Conservation (phyloP, 2,113 vertebrate genomes). For the Rhinichthys klamathensis region DNA sequence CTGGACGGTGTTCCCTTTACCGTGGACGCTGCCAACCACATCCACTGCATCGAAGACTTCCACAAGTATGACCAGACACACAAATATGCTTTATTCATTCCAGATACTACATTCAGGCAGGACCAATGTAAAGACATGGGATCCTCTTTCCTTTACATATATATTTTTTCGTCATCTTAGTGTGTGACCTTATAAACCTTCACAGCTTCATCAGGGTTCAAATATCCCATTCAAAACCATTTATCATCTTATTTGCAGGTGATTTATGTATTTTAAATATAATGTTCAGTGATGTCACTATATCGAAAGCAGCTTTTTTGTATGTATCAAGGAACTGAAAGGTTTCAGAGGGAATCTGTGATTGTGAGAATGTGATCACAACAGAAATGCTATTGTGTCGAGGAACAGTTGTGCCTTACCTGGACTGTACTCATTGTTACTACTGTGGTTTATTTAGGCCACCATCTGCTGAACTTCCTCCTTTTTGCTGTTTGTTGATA, state of each 20-base stretch:
- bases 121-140: neutral
- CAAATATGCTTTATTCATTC: neutral
- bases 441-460: slow-evolving; percentile 48
- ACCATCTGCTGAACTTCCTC: slow-evolving; percentile 54
- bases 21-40: slow-evolving; percentile 92
- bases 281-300: neutral
- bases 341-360: slow-evolving; percentile 35
- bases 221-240: neutral
- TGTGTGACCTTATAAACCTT: neutral
- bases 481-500: slow-evolving; percentile 42
- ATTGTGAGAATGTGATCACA: slow-evolving; percentile 56
- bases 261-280: neutral
- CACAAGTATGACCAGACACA: slow-evolving; percentile 83
- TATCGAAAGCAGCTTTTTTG: neutral
- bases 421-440: slow-evolving; percentile 13
- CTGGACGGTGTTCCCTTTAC: slow-evolving; percentile 98
- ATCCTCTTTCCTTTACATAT: too few species aligned
- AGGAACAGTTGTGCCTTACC: slow-evolving; percentile 61
- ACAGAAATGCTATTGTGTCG: slow-evolving; percentile 64
- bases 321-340: slow-evolving; percentile 51
- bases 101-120: neutral
- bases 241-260: neutral
- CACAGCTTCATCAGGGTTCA: neutral
- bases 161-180: too few species aligned
- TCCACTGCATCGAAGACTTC: slow-evolving; percentile 99